Conservation (phyloP, 2,888 invertebrate species). For the Ariolimax columbianus region DNA sequence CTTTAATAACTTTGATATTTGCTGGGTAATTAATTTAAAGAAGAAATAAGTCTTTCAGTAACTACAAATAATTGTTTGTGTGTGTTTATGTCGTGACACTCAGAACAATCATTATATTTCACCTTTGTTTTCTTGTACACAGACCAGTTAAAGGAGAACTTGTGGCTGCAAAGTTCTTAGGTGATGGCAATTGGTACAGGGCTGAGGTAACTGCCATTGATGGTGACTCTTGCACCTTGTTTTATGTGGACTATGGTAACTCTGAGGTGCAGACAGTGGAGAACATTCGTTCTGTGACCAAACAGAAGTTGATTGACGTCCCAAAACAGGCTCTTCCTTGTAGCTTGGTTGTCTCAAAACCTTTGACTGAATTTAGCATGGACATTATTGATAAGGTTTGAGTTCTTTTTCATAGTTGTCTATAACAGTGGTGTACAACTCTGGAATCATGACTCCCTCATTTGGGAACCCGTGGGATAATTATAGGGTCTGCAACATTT, state of each 20-base stretch:
- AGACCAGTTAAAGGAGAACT: constrained; percentile 62
- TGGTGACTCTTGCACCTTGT: constrained; percentile 57
- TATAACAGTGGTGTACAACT: too few relatives aligned
- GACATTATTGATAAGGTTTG: constrained; percentile 32
- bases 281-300: constrained; percentile 55
- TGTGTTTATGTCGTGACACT: too few relatives aligned
- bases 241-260: constrained; percentile 76
- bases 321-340: constrained; percentile 64
- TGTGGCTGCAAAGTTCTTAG: constrained; percentile 61
- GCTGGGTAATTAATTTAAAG: too few relatives aligned
- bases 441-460: too few relatives aligned
- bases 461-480: too few relatives aligned
- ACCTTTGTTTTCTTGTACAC: neutral
- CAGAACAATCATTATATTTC: too few relatives aligned
- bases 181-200: constrained; percentile 64
- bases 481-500: too few relatives aligned
- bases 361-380: neutral
- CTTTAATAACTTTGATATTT: too few relatives aligned
- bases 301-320: constrained; percentile 51
- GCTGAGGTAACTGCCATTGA: constrained; percentile 61
- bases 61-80: too few relatives aligned
- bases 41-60: too few relatives aligned
- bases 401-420: neutral
- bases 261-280: constrained; percentile 55
- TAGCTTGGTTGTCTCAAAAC: constrained; percentile 51